Percentiles rank a stretch among this genome's conserved stretches.
Conservation (phyloP, 2,113 vertebrate genomes). For the Pimephales promelas region DNA sequence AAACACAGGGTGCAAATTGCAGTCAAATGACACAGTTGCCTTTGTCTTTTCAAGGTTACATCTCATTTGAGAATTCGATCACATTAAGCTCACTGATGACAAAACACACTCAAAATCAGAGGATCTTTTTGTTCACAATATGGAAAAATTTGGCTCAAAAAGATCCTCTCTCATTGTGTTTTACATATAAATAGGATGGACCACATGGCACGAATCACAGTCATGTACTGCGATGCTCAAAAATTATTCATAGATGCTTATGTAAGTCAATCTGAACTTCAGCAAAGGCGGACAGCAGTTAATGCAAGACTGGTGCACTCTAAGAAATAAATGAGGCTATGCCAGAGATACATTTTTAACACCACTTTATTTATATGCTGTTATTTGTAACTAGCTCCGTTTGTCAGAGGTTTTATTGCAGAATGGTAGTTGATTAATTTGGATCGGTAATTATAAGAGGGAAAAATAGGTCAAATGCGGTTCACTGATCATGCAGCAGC, state of each 20-base stretch:
- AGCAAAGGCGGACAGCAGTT: background rate
- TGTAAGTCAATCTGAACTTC: constrained; percentile 34
- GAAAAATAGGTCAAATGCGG: background rate
- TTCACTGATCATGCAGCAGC: background rate
- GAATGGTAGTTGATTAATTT: constrained; percentile 1
- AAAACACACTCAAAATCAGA: background rate
- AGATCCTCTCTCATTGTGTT: background rate
- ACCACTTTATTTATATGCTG: constrained; percentile 1
- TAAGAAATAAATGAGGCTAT: background rate
- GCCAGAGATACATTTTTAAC: background rate
- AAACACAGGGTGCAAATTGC: constrained; percentile 8
- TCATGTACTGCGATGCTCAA: background rate
- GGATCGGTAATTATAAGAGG: background rate
- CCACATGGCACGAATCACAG: background rate
- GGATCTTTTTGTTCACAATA: background rate
- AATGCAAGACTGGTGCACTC: constrained; percentile 19
- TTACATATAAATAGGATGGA: constrained; percentile 4
- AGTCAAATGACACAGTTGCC: background rate
- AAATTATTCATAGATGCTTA: constrained; percentile 39
- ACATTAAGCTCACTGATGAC: constrained; percentile 14
- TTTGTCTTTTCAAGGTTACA: background rate
- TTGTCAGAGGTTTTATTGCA: constrained; percentile 3
- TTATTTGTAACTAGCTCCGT: background rate
- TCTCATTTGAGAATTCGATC: background rate
- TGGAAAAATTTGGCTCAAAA: background rate